phyloP scores from a whole-genome alignment of 2,113 vertebrate genomes.

The Calypte anna region DNA sequence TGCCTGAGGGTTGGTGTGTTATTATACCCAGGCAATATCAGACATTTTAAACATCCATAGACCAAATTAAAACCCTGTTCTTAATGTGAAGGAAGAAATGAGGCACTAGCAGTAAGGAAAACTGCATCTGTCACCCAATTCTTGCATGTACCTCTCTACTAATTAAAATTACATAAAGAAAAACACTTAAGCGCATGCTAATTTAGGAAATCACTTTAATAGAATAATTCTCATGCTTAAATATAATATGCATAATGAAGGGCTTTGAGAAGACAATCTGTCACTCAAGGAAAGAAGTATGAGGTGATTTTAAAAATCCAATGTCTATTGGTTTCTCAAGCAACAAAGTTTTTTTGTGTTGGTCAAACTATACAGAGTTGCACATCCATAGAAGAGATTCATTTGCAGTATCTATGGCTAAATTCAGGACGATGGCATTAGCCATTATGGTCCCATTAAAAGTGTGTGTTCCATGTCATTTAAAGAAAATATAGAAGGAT shows the following conservation, averaged over 20 bases:
- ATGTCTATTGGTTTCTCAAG: not conserved
- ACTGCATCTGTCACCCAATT: not conserved
- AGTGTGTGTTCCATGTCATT: not conserved
- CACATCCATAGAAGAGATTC: not conserved
- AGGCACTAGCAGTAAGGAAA: not conserved
- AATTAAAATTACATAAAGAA: not conserved
- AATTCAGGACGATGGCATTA: not conserved
- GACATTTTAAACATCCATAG: not conserved
- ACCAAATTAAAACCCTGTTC: not conserved
- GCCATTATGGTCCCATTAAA: not conserved
- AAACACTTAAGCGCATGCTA: not conserved
- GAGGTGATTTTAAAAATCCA: not conserved
- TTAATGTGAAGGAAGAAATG: not conserved
- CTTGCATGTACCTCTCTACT: not conserved
- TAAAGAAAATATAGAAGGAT: not conserved
- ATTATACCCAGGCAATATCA: not conserved
- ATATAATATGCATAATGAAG: not conserved
- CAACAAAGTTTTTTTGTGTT: not conserved
- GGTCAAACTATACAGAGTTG: not conserved
- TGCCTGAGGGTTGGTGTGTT: rapidly evolving
- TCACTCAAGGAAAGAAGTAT: not conserved
- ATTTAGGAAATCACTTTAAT: not conserved
- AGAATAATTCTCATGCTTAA: not conserved
- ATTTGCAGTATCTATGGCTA: not conserved
- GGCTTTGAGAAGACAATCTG: not conserved